Conservation (phyloP, 1,140 invertebrate species). For the Oncopodura yosiiana region DNA sequence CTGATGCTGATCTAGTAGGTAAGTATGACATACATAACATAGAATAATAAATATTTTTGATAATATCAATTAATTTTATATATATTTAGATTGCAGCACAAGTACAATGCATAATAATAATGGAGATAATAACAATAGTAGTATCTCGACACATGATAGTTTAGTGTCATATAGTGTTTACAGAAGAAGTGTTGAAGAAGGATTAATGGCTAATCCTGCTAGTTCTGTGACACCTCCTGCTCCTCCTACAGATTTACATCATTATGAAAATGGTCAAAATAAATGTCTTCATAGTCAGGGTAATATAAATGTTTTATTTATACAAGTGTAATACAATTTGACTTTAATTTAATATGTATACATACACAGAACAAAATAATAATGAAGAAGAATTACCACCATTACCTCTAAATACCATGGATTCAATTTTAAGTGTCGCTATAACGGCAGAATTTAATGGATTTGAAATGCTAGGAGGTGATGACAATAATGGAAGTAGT, state of each 20-base stretch:
- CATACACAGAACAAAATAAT: not conserved
- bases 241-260: too few species aligned
- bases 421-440: conserved; percentile 68
- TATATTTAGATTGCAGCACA: not conserved
- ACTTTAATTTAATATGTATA: too few species aligned
- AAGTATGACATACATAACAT: not conserved
- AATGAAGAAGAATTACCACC: not conserved
- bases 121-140: not conserved
- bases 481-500: conserved; percentile 42
- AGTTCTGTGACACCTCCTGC: not conserved
- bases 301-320: too few species aligned
- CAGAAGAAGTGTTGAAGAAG: not conserved
- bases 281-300: too few species aligned
- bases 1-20: conserved; percentile 11
- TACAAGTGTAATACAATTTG: too few species aligned
- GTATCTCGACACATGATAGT: not conserved
- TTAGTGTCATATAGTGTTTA: not conserved
- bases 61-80: not conserved
- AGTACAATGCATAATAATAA: not conserved
- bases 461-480: conserved; percentile 42
- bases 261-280: too few species aligned
- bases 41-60: not conserved
- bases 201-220: not conserved
- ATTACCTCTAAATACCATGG: conserved; percentile 44
- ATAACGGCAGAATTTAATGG: conserved; percentile 71